phyloP scores from a whole-genome alignment of 2,113 vertebrate genomes.

The Prionailurus viverrinus region DNA sequence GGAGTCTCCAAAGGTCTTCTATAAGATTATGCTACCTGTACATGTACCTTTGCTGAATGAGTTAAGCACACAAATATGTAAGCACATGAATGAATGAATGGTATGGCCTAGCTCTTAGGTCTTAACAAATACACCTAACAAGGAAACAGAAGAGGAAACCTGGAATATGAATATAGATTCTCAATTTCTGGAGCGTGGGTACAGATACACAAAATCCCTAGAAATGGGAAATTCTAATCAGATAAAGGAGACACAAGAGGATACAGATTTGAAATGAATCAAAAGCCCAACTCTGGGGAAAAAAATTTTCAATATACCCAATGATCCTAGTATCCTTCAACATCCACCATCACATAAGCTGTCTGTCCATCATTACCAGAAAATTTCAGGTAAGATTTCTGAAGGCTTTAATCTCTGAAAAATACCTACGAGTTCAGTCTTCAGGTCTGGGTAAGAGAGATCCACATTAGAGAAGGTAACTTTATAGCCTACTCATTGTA shows the following conservation, averaged over 20 bases:
- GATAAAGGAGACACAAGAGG: not conserved
- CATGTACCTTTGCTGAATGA: not conserved
- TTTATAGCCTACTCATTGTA: not conserved
- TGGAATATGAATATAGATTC: not conserved
- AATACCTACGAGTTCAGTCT: not conserved
- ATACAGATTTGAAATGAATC: not conserved
- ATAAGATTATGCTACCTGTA: not conserved
- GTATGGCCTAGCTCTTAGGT: not conserved
- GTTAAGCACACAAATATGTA: not conserved
- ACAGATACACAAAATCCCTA: not conserved
- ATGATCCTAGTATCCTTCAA: not conserved
- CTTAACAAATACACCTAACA: not conserved
- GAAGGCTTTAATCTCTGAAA: not conserved
- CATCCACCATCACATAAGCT: not conserved
- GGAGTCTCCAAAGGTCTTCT: not conserved
- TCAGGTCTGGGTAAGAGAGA: not conserved
- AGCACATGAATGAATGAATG: not conserved
- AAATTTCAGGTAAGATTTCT: not conserved
- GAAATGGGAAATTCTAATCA: not conserved
- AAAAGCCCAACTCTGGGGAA: not conserved
- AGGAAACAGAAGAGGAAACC: not conserved
- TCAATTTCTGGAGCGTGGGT: not conserved
- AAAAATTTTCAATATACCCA: not conserved
- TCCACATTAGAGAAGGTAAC: not conserved
- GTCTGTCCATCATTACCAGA: not conserved